Evolutionary conservation across 1,140 invertebrate genomes (phyloP).

Genomic region (Panagrolaimus sp.): DNA sequence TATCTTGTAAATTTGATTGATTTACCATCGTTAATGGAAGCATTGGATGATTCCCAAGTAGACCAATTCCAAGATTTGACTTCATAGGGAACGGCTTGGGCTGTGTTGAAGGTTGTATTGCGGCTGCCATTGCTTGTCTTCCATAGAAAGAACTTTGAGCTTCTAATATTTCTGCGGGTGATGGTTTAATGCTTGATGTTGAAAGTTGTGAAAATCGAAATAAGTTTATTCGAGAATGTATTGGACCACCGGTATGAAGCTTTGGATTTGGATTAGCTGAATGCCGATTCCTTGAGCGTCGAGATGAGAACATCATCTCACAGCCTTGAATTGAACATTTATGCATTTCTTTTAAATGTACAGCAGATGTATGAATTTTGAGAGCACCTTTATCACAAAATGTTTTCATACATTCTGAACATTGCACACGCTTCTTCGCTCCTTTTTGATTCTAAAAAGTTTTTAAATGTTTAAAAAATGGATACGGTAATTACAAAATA

Average conservation of each 20-base stretch:
- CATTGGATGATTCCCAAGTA: too few species aligned
- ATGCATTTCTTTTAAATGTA: constrained; percentile 98
- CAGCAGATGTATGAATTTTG: constrained; percentile 98
- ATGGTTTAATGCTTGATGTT: too few species aligned
- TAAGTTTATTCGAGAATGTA: neutral
- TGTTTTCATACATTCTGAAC: constrained; percentile 94
- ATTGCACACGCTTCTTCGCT: constrained; percentile 78
- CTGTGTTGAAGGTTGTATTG: too few species aligned
- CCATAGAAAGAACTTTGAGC: too few species aligned
- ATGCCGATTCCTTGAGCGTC: constrained; percentile 76
- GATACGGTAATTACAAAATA: too few species aligned
- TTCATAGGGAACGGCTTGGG: too few species aligned
- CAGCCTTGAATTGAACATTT: constrained; percentile 96
- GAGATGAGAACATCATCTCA: constrained; percentile 97
- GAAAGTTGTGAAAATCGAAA: neutral
- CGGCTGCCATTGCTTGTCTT: too few species aligned
- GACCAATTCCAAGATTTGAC: too few species aligned
- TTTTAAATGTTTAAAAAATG: neutral
- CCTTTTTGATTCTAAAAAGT: neutral
- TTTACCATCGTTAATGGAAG: too few species aligned
- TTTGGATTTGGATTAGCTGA: constrained; percentile 97
- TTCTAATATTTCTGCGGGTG: too few species aligned
- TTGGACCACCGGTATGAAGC: constrained; percentile 68
- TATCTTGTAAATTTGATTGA: too few species aligned
- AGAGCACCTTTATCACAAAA: constrained; percentile 99